These are phyloP conservation scores for Florisuga fusca DNA, from an alignment of 2,797 vertebrate species.

Conservation along the genomic window DNA sequence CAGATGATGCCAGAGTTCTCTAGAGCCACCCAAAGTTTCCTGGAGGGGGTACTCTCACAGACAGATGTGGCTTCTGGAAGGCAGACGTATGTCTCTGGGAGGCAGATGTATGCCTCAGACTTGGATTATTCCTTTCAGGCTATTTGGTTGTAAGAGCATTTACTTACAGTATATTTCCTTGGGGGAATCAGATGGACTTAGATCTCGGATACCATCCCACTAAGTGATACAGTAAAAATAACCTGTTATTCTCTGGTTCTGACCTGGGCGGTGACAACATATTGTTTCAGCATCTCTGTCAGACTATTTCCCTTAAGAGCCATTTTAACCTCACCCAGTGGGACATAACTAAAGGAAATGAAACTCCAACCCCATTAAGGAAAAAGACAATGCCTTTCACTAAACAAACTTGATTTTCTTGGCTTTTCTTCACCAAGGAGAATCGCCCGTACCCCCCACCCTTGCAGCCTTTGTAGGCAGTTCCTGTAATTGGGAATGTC, in stretches of 20 bases:
- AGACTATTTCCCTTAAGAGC: conserved; percentile 70
- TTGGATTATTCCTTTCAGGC: conserved; percentile 30
- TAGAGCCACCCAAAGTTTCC: conserved; percentile 58
- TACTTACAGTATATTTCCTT: conserved; percentile 70
- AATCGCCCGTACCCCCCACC: conserved; percentile 55
- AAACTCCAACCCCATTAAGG: conserved; percentile 71
- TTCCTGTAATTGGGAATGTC: conserved; percentile 72
- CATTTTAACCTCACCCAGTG: conserved; percentile 75
- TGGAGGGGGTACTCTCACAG: conserved; percentile 32
- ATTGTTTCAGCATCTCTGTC: conserved; percentile 75
- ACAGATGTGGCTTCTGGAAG: conserved; percentile 65
- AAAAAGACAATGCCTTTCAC: conserved; percentile 76
- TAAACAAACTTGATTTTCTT: conserved; percentile 76
- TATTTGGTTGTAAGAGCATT: conserved; percentile 50
- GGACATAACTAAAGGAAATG: conserved; percentile 81
- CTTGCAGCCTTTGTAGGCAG: conserved; percentile 64
- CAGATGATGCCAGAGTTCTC: conserved; percentile 72
- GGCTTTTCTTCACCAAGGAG: conserved; percentile 64
- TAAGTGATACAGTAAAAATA: conserved; percentile 80
- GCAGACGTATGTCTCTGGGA: neutral
- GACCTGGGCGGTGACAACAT: conserved; percentile 72
- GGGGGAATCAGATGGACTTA: conserved; percentile 55
- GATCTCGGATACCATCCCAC: conserved; percentile 67
- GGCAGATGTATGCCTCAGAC: neutral
- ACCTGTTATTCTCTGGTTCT: conserved; percentile 71